Base-by-base conservation (phyloP, 1,140 invertebrate species). In the Cotesia glomerata region DNA sequence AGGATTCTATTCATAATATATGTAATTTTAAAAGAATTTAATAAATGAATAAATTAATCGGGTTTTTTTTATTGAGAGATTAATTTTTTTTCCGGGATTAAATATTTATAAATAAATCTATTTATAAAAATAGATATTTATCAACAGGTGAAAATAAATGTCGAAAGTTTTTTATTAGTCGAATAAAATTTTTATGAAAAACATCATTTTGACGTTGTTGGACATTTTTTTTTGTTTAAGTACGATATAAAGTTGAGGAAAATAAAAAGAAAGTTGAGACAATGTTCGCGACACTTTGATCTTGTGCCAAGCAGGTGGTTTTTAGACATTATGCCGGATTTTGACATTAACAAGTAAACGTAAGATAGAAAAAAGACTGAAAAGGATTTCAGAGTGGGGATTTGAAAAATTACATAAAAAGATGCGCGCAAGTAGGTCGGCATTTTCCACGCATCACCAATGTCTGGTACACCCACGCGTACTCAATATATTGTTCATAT, bases 381-480 rank as follows among this genome's bases (percentile, higher is more conserved):
- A 61, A 68, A 68, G 73, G 71, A 63, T 16, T 61, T 74, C 75
- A 79, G 68, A 66, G 69, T 73, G 67, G 59, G 52, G 58, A 61
- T 35, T 51, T 32, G 26, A 65, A 39, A 51, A 67, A 65, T 58
- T 61, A 16, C 14, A 34, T 66, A 39, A 61, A 62, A 63, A 58
- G 68, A 74, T 80, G 36, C 11, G 39, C 32, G 45, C 51, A 85
- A 86, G 84, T 85, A 79, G 84, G 82, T 85, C 80, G 84, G 80
- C 82, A 84, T 85, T 83, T 84, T 86, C 81, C 83, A 79, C 82
- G 78, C 84, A 82, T 84, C 84, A 85, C 83, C 83, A 86, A 84
- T 81, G 79, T 77, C 75, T 74, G 52, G 49, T 0, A 69, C 76
- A 76, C 78, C 77, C 73, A 78, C 78, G 59, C 75, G 11, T 16